These are phyloP conservation scores for Sparidentex hasta DNA, from an alignment of 2,797 vertebrate species.

Conservation along the genomic window DNA sequence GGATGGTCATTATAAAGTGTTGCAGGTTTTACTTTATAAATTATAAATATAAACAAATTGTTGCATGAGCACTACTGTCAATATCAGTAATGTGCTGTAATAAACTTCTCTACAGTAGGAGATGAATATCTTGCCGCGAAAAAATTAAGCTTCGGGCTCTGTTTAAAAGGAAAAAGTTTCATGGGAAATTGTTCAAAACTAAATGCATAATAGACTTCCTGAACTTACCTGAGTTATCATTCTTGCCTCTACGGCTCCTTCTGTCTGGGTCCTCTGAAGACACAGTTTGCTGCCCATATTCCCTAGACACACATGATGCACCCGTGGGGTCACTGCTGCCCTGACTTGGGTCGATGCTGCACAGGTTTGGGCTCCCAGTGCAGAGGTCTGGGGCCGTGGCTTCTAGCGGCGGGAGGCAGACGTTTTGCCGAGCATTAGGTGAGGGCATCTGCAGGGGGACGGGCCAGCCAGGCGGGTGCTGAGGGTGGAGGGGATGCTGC, in stretches of 20 bases:
- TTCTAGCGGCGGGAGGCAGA: constrained; percentile 87
- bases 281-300: constrained; percentile 89
- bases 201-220: background rate
- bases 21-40: background rate
- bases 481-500: constrained; percentile 88
- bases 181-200: background rate
- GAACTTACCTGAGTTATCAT: constrained; percentile 90
- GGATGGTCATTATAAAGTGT: too few species aligned
- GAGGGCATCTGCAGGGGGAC: constrained; percentile 89
- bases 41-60: background rate
- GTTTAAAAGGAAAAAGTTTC: background rate
- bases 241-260: constrained; percentile 88
- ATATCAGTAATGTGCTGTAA: background rate
- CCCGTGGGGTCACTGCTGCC: constrained; percentile 85
- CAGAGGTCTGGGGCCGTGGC: constrained; percentile 73
- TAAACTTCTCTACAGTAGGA: background rate
- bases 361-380: constrained; percentile 80
- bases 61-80: background rate
- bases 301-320: constrained; percentile 86
- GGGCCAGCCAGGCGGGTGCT: constrained; percentile 88
- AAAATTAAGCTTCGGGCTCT: background rate
- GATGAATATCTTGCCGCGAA: background rate
- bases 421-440: constrained; percentile 83
- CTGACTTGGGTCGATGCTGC: constrained; percentile 82
- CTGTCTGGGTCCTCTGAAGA: constrained; percentile 89